Evolutionary conservation across 1,140 invertebrate genomes (phyloP).

Genomic region (Oedothorax gibbosus): DNA sequence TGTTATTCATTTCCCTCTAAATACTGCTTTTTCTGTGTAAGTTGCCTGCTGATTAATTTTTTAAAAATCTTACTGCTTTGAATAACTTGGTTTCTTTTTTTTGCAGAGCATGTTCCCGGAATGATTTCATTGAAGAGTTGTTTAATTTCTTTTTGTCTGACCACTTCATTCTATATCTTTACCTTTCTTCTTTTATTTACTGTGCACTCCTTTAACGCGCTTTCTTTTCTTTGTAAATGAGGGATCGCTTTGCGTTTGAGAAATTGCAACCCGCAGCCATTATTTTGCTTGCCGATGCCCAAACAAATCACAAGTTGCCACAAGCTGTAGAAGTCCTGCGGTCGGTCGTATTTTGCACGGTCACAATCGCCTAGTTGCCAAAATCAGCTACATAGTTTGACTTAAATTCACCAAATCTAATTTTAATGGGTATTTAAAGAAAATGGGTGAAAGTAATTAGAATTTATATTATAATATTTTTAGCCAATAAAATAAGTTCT

Average conservation of each 20-base stretch:
- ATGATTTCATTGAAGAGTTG: not conserved
- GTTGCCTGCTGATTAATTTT: not conserved
- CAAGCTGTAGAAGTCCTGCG: conserved; percentile 87
- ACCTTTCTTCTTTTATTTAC: not conserved
- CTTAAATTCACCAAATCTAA: too few relatives aligned
- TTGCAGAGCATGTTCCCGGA: conserved; percentile 34
- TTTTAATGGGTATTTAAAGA: too few relatives aligned
- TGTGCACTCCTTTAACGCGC: conserved; percentile 4
- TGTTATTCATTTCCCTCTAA: not conserved
- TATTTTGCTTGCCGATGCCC: conserved; percentile 93
- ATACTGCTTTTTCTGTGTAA: not conserved
- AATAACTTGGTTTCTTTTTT: conserved; percentile 29
- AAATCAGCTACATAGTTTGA: not conserved
- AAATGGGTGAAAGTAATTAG: too few relatives aligned
- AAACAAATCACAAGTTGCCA: conserved; percentile 97
- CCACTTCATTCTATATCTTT: too few relatives aligned
- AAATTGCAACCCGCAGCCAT: conserved; percentile 21
- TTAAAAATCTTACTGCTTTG: not conserved
- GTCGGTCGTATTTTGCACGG: conserved; percentile 95
- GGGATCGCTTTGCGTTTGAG: conserved; percentile 21
- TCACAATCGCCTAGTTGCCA: not conserved
- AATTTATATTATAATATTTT: too few relatives aligned
- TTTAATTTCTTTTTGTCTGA: too few relatives aligned
- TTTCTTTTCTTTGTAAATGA: conserved; percentile 16
- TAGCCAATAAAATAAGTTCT: too few relatives aligned